Evolutionary conservation across 1,140 invertebrate genomes (phyloP).

Genomic region (Sinonovacula constricta): DNA sequence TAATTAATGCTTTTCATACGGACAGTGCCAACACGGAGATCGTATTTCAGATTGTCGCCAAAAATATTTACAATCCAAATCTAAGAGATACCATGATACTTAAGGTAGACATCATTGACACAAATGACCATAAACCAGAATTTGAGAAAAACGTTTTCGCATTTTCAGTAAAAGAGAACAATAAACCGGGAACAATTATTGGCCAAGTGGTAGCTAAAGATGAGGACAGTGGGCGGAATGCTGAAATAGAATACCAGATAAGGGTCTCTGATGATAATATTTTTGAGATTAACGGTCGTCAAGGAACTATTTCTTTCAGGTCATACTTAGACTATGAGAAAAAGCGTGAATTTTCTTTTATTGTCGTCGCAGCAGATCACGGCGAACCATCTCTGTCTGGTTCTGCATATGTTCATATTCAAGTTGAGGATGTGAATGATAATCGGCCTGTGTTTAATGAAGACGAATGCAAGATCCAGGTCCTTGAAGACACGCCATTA

Average conservation of each 20-base stretch:
- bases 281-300: conserved; percentile 29
- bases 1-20: conserved; percentile 10
- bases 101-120: conserved; percentile 30
- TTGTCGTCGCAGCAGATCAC: conserved; percentile 32
- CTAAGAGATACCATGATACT: conserved; percentile 29
- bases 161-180: conserved; percentile 16
- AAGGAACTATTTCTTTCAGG: conserved; percentile 25
- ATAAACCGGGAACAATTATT: conserved; percentile 5
- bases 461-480: neutral
- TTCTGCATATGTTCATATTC: conserved; percentile 15
- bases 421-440: conserved; percentile 40
- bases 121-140: conserved; percentile 36
- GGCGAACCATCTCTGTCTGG: conserved; percentile 34
- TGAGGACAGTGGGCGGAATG: conserved; percentile 25
- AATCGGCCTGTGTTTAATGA: conserved; percentile 24
- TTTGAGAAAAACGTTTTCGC: conserved; percentile 23
- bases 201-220: conserved; percentile 21
- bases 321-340: conserved; percentile 13
- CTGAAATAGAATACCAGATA: conserved; percentile 33
- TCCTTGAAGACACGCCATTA: conserved; percentile 20
- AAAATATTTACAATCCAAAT: conserved; percentile 31
- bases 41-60: conserved; percentile 1
- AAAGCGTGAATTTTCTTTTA: conserved; percentile 20
- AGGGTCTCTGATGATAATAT: conserved; percentile 5
- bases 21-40: neutral